Evolutionary conservation across 2,113 vertebrate species (phyloP).

Genomic region (Apodemus sylvaticus): DNA sequence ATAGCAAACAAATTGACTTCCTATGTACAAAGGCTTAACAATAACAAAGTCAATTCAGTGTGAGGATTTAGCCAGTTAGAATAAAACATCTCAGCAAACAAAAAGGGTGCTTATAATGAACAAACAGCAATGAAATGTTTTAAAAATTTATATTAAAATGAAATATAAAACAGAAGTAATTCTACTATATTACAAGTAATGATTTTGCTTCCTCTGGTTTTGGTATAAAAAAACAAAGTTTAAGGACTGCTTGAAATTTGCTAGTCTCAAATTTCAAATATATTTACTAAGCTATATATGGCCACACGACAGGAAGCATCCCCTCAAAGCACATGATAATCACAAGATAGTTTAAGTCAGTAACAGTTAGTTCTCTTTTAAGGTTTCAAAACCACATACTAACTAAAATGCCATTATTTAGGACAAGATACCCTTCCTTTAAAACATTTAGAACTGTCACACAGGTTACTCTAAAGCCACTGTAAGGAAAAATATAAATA

Average conservation of each 20-base stretch:
- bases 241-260: not conserved
- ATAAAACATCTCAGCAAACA: not conserved
- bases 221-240: slow-evolving; percentile 15
- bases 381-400: not conserved
- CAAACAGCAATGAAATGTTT: slow-evolving; percentile 48
- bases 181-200: slow-evolving; percentile 4
- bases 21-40: not conserved
- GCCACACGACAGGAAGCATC: not conserved
- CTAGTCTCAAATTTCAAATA: not conserved
- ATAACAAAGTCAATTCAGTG: slow-evolving; percentile 18
- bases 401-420: slow-evolving; percentile 26
- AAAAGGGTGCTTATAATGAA: slow-evolving; percentile 40
- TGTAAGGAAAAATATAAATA: slow-evolving; percentile 1
- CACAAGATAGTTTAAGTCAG: not conserved
- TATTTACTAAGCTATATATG: not conserved
- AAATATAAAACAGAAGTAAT: not conserved
- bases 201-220: slow-evolving; percentile 20
- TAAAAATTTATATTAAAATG: slow-evolving; percentile 23
- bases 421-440: slow-evolving; percentile 3
- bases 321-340: not conserved
- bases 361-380: slow-evolving; percentile 4
- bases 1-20: slow-evolving; percentile 41
- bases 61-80: slow-evolving; percentile 12
- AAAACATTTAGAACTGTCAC: slow-evolving; percentile 41
- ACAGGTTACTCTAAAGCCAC: not conserved